Conservation (phyloP, 2,113 vertebrate genomes). For the Recurvirostra avosetta region DNA sequence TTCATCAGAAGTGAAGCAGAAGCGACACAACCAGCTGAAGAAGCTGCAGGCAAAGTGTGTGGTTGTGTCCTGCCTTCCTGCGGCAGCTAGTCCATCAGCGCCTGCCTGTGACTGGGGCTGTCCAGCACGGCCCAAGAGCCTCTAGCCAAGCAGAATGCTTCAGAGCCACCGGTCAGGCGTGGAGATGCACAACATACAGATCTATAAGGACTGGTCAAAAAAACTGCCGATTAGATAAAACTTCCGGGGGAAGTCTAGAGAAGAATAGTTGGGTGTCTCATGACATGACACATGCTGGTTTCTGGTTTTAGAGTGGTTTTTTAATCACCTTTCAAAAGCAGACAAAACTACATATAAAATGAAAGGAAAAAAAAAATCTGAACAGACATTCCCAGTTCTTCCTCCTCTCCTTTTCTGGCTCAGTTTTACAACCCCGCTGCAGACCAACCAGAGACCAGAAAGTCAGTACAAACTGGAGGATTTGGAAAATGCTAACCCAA, state of each 20-base stretch:
- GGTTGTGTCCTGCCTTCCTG: background rate
- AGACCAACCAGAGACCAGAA: background rate
- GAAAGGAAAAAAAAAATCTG: background rate
- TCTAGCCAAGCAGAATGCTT: background rate
- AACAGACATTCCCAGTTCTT: background rate
- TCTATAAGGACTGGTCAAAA: background rate
- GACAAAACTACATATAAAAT: background rate
- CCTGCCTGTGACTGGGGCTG: accelerated
- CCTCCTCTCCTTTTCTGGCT: background rate
- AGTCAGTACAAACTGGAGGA: background rate
- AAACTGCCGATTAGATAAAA: background rate
- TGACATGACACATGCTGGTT: background rate
- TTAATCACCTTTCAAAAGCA: background rate
- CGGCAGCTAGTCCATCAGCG: accelerated
- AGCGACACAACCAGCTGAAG: background rate
- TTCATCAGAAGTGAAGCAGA: background rate
- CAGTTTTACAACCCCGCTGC: background rate
- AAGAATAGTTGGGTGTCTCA: background rate
- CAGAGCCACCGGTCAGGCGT: background rate
- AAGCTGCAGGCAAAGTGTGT: background rate
- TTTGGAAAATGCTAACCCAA: background rate
- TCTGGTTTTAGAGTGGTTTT: background rate
- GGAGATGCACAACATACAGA: accelerated
- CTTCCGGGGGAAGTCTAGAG: background rate
- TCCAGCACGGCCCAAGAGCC: background rate